phyloP scores from a whole-genome alignment of 2,888 invertebrate genomes.

The Eupithecia tripunctaria region DNA sequence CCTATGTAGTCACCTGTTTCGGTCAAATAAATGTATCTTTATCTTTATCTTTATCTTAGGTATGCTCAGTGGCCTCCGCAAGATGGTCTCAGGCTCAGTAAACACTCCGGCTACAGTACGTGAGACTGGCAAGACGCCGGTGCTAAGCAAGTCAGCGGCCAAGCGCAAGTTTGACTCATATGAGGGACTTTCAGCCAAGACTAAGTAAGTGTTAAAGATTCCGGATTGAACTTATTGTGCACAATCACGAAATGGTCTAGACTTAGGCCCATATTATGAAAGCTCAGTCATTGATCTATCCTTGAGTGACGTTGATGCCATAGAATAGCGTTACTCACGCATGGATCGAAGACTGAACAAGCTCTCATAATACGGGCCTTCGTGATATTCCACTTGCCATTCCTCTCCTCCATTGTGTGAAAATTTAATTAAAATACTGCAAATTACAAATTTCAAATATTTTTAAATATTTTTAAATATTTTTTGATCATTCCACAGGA shows the following conservation, averaged over 20 bases:
- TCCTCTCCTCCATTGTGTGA: too few relatives aligned
- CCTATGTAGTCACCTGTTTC: too few relatives aligned
- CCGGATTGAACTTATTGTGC: background rate
- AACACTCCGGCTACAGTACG: constrained; percentile 81
- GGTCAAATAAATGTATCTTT: too few relatives aligned
- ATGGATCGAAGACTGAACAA: too few relatives aligned
- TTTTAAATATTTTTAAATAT: constrained; percentile 10
- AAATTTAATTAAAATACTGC: background rate
- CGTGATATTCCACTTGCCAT: too few relatives aligned
- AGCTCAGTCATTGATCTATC: too few relatives aligned
- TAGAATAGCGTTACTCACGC: too few relatives aligned
- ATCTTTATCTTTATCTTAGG: too few relatives aligned
- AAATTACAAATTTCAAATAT: background rate
- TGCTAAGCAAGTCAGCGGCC: constrained; percentile 85
- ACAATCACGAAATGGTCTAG: too few relatives aligned
- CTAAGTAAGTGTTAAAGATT: constrained; percentile 82
- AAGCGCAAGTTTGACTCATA: constrained; percentile 87
- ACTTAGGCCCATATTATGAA: too few relatives aligned
- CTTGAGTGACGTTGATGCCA: too few relatives aligned
- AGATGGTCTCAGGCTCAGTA: constrained; percentile 88
- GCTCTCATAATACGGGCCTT: too few relatives aligned
- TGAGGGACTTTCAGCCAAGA: constrained; percentile 86
- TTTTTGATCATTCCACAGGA: constrained; percentile 79
- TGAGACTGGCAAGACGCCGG: constrained; percentile 82
- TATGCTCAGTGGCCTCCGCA: constrained; percentile 90